Evolutionary conservation across 2,888 invertebrate species (phyloP), one percentile per base, ranked within the genome.

Genomic region (Venustoraphidia nigricollis): DNA sequence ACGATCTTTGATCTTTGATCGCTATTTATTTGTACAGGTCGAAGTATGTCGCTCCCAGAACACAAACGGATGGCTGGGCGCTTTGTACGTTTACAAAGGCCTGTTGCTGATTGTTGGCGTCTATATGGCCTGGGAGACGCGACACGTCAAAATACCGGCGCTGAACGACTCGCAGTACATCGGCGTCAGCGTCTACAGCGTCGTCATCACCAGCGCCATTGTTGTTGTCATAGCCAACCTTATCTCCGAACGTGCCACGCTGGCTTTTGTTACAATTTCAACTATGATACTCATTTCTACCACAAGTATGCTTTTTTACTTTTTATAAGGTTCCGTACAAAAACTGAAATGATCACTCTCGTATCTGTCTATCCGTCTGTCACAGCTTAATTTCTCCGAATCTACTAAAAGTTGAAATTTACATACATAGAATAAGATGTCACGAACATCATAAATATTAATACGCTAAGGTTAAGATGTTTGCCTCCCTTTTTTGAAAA

Each of bases 61-160:
- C 65, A 88, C 87, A 10, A 81, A 83, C 39, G 87, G 87, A 44
- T 94, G 93, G 93, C 72, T 91, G n/a, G 83, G 89, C 44, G 86
- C 82, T 0, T 76, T 93, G 10, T 93, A 92, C 65, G 85, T 83
- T 9, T 93, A 93, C 72, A 93, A 93, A 66, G 90, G 89, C 2
- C 73, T 93, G 0, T 73, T 93, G 13, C 74, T 93, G 11, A 76
- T 91, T 35, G 90, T 92, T 51, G 93, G 92, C 0, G 85, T 91
- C 4, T 93, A 91, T 69, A 92, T 93, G 92, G 93, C 93, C 1
- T 93, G 93, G 93, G 91, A 92, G 69, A 94, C 93, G 9, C 77
- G 89, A 46, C 83, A 87, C 64, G 90, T 94, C 27, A 91, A 92
- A 69, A 89, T 93, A 57, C 85, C 90, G 10, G 90, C 88, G 0